Evolutionary conservation across 2,797 vertebrate species (phyloP).

Genomic region (Eutrigla gurnardus): DNA sequence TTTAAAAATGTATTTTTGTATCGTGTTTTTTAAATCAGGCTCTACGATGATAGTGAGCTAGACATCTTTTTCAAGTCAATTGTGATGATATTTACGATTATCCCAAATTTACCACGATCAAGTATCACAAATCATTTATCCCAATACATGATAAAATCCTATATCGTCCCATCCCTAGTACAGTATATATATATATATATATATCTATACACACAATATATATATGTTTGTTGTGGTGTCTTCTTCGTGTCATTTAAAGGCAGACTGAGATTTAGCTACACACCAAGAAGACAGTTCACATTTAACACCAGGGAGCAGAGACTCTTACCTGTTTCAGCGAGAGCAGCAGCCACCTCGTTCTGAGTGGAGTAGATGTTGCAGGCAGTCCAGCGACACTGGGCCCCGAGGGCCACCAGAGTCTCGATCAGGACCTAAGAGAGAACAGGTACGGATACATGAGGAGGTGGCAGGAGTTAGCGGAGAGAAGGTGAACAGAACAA

Average conservation of each 20-base stretch:
- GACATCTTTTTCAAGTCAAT: too few relatives aligned
- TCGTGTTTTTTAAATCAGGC: too few relatives aligned
- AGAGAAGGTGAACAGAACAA: not conserved
- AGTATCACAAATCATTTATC: too few relatives aligned
- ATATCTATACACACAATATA: not conserved
- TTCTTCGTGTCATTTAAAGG: not conserved
- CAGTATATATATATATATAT: not conserved
- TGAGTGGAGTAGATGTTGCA: conserved; percentile 99
- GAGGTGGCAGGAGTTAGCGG: conserved; percentile 1
- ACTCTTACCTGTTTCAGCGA: conserved; percentile 92
- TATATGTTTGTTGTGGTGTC: not conserved
- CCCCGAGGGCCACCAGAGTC: conserved; percentile 95
- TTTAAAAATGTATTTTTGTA: too few relatives aligned
- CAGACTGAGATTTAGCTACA: not conserved
- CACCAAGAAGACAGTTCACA: not conserved
- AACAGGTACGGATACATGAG: conserved; percentile 5
- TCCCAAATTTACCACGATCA: too few relatives aligned
- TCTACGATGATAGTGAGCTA: too few relatives aligned
- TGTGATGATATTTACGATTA: too few relatives aligned
- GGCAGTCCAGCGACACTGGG: conserved; percentile 98
- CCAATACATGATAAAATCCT: too few relatives aligned
- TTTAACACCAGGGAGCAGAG: not conserved
- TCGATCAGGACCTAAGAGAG: conserved; percentile 92
- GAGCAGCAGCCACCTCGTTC: conserved; percentile 96
- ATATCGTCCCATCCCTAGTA: too few relatives aligned